phyloP scores from a whole-genome alignment of 1,140 invertebrate species.

The Drosophila orena region DNA sequence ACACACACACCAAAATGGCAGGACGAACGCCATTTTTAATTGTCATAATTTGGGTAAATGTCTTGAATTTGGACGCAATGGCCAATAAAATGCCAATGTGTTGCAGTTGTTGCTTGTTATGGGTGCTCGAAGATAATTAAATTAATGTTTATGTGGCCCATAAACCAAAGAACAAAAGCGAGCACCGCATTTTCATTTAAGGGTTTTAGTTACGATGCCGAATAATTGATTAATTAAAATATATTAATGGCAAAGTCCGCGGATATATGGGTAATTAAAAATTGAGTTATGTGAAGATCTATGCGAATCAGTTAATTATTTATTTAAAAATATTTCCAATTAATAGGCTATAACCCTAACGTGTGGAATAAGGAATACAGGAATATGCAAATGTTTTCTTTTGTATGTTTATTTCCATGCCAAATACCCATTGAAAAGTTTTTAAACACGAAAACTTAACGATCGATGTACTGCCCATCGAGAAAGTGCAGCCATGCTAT shows the following conservation, averaged over 20 bases:
- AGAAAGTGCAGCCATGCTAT: neutral
- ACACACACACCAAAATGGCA: neutral
- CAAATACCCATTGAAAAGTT: neutral
- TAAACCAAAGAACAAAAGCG: slow-evolving; percentile 35
- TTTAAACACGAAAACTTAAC: neutral
- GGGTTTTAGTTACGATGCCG: slow-evolving; percentile 2
- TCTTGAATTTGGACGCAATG: slow-evolving; percentile 41
- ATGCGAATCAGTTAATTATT: neutral
- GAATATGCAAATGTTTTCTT: neutral
- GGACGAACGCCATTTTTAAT: slow-evolving; percentile 52
- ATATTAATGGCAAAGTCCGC: slow-evolving; percentile 4
- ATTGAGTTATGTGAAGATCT: neutral
- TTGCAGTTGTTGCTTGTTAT: slow-evolving; percentile 42
- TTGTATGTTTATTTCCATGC: neutral
- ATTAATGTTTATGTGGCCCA: slow-evolving; percentile 44
- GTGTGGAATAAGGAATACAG: neutral
- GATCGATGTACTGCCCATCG: neutral
- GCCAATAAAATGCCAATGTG: slow-evolving; percentile 61
- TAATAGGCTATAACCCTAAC: no score
- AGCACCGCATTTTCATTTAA: neutral
- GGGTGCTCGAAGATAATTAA: slow-evolving; percentile 54
- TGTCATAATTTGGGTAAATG: slow-evolving; percentile 66
- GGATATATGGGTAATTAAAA: neutral
- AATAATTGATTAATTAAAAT: slow-evolving; percentile 9
- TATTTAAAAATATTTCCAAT: no score